phyloP scores from a whole-genome alignment of 2,797 vertebrate species.

The Luscinia luscinia region DNA sequence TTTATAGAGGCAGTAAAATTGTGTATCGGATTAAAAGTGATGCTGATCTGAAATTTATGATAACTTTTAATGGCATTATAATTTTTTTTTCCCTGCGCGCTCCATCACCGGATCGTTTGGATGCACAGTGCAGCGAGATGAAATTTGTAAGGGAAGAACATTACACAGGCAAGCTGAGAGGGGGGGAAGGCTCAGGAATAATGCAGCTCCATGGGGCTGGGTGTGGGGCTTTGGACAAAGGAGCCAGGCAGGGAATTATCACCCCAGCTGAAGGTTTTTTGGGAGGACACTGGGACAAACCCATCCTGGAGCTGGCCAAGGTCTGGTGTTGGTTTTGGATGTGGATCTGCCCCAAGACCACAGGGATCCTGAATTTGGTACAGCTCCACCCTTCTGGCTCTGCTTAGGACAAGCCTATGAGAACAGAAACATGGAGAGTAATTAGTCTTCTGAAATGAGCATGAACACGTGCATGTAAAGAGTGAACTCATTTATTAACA shows the following conservation, averaged over 20 bases:
- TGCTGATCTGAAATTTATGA: slow-evolving; percentile 87
- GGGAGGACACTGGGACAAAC: neutral
- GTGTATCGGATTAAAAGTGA: slow-evolving; percentile 88
- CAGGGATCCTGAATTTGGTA: neutral
- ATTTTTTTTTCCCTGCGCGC: slow-evolving; percentile 80
- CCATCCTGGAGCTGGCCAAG: neutral
- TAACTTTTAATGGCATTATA: slow-evolving; percentile 89
- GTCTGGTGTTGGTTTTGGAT: neutral
- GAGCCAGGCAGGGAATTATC: neutral
- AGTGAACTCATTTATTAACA: neutral
- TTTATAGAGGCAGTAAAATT: slow-evolving; percentile 88
- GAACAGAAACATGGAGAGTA: neutral
- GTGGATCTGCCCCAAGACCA: rapidly evolving
- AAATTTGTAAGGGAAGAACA: slow-evolving; percentile 82
- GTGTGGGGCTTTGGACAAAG: neutral
- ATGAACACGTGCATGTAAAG: rapidly evolving
- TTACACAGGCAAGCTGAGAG: slow-evolving; percentile 67
- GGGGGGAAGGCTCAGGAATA: slow-evolving; percentile 55
- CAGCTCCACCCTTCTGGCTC: neutral
- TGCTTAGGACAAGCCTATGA: neutral
- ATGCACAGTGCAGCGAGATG: slow-evolving; percentile 80
- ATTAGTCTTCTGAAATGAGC: neutral
- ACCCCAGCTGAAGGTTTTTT: neutral
- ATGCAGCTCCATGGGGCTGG: neutral
- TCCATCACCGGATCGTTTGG: slow-evolving; percentile 77